These are phyloP conservation scores for Seriola dumerili DNA, from an alignment of 2,113 vertebrate genomes.

Conservation along the genomic window DNA sequence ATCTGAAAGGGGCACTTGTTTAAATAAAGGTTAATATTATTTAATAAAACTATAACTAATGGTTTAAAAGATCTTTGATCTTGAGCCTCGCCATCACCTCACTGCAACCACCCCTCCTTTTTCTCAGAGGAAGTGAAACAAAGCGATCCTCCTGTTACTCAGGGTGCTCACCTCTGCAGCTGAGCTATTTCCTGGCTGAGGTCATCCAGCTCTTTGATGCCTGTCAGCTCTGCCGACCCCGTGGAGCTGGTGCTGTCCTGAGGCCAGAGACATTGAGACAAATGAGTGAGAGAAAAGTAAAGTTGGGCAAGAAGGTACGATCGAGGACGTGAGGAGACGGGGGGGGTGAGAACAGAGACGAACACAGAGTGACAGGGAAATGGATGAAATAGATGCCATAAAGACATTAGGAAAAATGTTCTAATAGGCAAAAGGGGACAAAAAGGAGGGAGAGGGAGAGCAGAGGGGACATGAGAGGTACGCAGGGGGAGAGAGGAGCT, in stretches of 20 bases:
- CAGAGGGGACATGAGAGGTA: slow-evolving; percentile 31
- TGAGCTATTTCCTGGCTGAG: slow-evolving; percentile 96
- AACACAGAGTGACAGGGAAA: background rate
- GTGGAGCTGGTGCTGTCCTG: slow-evolving; percentile 89
- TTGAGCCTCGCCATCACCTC: slow-evolving; percentile 31
- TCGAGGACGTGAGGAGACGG: background rate
- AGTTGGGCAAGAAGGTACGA: background rate
- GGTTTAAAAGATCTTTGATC: slow-evolving; percentile 36
- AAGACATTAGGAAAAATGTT: slow-evolving; percentile 9
- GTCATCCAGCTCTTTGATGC: slow-evolving; percentile 95
- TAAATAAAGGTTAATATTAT: slow-evolving; percentile 9
- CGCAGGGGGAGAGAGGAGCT: slow-evolving; percentile 49
- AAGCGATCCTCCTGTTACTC: slow-evolving; percentile 51
- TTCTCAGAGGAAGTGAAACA: slow-evolving; percentile 67
- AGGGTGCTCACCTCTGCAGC: slow-evolving; percentile 91
- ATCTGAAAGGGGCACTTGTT: background rate
- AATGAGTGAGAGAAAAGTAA: slow-evolving; percentile 5
- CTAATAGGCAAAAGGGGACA: background rate
- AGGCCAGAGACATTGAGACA: slow-evolving; percentile 57
- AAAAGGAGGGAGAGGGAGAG: slow-evolving; percentile 19
- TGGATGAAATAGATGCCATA: background rate
- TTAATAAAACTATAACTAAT: background rate
- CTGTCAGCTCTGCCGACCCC: slow-evolving; percentile 90
- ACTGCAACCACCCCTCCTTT: slow-evolving; percentile 10
- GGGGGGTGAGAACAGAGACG: background rate